Percentiles rank a stretch among this genome's conserved stretches.
These are phyloP conservation scores for Sinocyclocheilus anophthalmus DNA, from an alignment of 2,113 vertebrate genomes.

Conservation along the genomic window DNA sequence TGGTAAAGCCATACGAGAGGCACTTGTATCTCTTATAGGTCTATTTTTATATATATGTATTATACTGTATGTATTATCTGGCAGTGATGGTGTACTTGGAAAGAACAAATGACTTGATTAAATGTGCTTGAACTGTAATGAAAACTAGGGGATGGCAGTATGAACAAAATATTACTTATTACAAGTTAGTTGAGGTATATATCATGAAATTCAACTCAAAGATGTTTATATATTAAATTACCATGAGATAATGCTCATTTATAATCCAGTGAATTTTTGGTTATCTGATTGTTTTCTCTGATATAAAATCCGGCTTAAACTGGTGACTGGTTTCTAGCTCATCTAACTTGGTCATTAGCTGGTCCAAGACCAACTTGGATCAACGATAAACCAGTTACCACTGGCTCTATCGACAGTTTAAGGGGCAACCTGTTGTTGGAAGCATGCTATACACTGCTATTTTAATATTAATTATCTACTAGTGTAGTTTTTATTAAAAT, in stretches of 20 bases:
- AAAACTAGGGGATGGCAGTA: not conserved
- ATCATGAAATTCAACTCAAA: not conserved
- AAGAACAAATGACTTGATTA: not conserved
- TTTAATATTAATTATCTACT: not conserved
- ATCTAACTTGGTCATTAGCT: not conserved
- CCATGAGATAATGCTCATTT: not conserved
- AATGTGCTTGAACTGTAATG: not conserved
- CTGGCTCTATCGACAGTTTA: no score
- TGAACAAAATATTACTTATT: not conserved
- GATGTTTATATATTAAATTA: not conserved
- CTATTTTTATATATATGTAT: conserved; percentile 56
- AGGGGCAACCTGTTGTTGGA: not conserved
- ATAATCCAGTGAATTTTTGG: not conserved
- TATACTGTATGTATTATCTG: not conserved
- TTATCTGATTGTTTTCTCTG: not conserved
- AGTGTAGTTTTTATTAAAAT: not conserved
- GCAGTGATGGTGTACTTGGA: not conserved
- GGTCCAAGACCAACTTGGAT: not conserved
- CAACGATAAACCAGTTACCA: not conserved
- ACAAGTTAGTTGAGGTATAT: not conserved
- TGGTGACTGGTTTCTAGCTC: not conserved
- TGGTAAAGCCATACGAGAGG: conserved; percentile 66
- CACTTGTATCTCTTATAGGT: conserved; percentile 54
- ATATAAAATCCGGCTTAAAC: not conserved
- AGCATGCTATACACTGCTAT: not conserved